Percentiles rank a stretch among this genome's conserved stretches.
These are phyloP conservation scores for Dryococelus australis DNA, from an alignment of 2,888 invertebrate species.

Conservation along the genomic window DNA sequence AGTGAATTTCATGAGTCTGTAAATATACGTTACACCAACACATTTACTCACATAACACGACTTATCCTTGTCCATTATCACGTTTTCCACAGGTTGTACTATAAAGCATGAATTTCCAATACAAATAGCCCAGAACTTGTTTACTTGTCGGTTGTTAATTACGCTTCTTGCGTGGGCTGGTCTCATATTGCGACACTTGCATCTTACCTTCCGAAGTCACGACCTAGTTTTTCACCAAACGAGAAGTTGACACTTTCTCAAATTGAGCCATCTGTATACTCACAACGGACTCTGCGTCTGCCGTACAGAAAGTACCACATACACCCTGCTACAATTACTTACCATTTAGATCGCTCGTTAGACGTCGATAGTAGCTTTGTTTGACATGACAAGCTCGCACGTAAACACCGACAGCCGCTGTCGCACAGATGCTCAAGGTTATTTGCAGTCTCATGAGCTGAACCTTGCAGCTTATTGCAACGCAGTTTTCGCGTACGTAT, in stretches of 20 bases:
- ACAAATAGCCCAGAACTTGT: background rate
- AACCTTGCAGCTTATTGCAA: slow-evolving; percentile 31
- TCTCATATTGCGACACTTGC: slow-evolving; percentile 12
- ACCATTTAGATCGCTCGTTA: slow-evolving; percentile 27
- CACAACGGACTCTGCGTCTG: slow-evolving; percentile 32
- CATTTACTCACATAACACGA: background rate
- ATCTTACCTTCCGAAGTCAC: slow-evolving; percentile 38
- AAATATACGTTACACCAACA: background rate
- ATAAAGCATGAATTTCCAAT: background rate
- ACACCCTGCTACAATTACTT: slow-evolving; percentile 5
- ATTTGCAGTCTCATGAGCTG: slow-evolving; percentile 38
- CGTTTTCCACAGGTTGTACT: background rate
- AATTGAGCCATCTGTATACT: slow-evolving; percentile 37
- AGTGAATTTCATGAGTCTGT: background rate
- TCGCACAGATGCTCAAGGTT: slow-evolving; percentile 43
- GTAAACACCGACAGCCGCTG: slow-evolving; percentile 41
- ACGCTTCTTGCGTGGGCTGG: background rate
- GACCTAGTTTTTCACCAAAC: slow-evolving; percentile 42
- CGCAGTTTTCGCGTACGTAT: slow-evolving; percentile 40
- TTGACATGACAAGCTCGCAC: slow-evolving; percentile 37
- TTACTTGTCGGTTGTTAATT: background rate
- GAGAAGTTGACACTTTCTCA: slow-evolving; percentile 44
- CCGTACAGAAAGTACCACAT: slow-evolving; percentile 40
- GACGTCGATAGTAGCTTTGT: background rate
- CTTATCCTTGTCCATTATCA: background rate